Conservation (phyloP, 1,140 invertebrate genomes). For the Belonocnema kinseyi region DNA sequence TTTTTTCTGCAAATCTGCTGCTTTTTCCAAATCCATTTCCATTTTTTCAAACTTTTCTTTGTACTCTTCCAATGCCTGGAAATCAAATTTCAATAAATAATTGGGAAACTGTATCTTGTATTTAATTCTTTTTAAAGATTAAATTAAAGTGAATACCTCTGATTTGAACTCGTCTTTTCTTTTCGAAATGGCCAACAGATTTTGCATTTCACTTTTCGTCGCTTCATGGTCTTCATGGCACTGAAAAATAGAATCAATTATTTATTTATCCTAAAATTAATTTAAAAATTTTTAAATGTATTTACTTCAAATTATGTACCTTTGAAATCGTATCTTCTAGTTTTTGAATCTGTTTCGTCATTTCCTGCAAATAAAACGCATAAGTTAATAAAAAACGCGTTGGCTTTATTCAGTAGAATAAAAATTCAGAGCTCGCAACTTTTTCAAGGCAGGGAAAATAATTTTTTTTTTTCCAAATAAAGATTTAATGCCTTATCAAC, state of each 20-base stretch:
- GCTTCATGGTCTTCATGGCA: neutral
- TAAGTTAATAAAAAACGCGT: neutral
- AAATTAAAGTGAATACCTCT: neutral
- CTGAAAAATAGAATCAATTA: neutral
- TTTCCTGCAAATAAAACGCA: neutral
- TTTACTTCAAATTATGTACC: neutral
- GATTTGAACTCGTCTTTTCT: neutral
- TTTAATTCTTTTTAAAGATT: neutral
- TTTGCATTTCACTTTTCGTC: neutral
- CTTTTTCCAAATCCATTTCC: conserved; percentile 18
- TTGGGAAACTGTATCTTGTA: neutral
- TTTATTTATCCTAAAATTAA: neutral
- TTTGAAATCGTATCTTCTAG: neutral
- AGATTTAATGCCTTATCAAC: too few species aligned
- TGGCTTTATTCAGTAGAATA: neutral
- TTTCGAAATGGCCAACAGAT: neutral
- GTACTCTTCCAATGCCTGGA: conserved; percentile 28
- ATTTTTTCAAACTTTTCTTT: conserved; percentile 34
- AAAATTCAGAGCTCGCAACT: neutral
- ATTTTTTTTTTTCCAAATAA: too few species aligned
- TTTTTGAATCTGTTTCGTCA: neutral
- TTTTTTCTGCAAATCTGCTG: conserved; percentile 12
- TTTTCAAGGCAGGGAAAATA: too few species aligned
- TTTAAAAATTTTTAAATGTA: neutral
- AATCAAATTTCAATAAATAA: conserved; percentile 11